phyloP scores from a whole-genome alignment of 1,140 invertebrate genomes.

The Aplysia californica region DNA sequence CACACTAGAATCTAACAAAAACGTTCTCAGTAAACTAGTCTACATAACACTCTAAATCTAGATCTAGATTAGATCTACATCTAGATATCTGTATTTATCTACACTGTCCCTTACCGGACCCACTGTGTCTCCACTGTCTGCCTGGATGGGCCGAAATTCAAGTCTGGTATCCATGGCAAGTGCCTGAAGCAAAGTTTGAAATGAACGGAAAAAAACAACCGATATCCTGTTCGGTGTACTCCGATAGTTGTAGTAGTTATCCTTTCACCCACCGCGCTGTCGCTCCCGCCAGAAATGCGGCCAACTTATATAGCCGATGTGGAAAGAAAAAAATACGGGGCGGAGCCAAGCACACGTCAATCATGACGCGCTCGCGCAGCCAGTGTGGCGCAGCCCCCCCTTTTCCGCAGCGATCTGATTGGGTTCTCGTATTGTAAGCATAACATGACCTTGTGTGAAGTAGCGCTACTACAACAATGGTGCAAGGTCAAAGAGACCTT shows the following conservation, averaged over 20 bases:
- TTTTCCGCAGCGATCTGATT: neutral
- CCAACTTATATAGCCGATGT: neutral
- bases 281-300: neutral
- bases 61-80: neutral
- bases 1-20: no score
- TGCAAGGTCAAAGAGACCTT: slow-evolving; percentile 15
- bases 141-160: no score
- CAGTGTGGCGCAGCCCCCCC: neutral
- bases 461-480: slow-evolving; percentile 11
- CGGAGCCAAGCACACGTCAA: neutral
- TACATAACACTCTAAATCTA: neutral
- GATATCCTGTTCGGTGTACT: no score
- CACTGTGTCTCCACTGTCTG: no score
- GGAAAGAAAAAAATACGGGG: no score
- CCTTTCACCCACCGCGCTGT: slow-evolving; percentile 9
- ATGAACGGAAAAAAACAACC: no score
- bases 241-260: neutral
- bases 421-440: neutral
- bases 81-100: neutral
- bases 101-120: neutral
- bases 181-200: no score
- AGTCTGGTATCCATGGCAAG: no score
- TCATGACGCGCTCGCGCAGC: neutral
- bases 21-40: no score
- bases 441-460: slow-evolving; percentile 8